phyloP scores from a whole-genome alignment of 2,888 invertebrate species.

The Philonicus albiceps region DNA sequence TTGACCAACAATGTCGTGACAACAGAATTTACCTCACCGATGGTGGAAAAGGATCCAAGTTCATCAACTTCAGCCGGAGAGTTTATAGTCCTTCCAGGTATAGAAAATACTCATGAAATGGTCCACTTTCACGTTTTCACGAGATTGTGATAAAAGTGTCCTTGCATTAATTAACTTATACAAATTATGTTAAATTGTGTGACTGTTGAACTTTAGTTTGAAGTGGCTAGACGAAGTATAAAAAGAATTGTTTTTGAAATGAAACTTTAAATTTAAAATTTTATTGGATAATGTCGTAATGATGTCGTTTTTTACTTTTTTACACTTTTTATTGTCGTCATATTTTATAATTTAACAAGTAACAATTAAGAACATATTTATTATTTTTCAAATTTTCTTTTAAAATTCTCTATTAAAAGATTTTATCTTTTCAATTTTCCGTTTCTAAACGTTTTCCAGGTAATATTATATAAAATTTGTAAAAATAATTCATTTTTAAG shows the following conservation, averaged over 20 bases:
- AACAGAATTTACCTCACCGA: background rate
- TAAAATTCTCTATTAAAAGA: too few relatives aligned
- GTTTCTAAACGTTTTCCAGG: too few relatives aligned
- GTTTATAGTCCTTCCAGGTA: constrained; percentile 47
- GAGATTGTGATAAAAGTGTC: background rate
- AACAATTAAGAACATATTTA: too few relatives aligned
- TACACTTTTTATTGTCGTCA: too few relatives aligned
- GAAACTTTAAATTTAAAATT: background rate
- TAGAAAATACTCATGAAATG: background rate
- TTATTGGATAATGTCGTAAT: too few relatives aligned
- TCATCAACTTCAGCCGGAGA: constrained; percentile 32
- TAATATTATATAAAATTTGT: too few relatives aligned
- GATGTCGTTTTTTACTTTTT: too few relatives aligned
- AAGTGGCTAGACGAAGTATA: background rate
- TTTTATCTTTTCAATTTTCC: too few relatives aligned
- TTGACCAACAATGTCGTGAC: constrained; percentile 41
- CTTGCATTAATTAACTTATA: background rate
- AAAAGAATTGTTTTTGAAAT: background rate
- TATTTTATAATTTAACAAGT: too few relatives aligned
- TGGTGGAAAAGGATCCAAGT: background rate
- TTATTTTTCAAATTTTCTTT: too few relatives aligned
- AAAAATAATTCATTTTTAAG: too few relatives aligned
- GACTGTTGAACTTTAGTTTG: background rate
- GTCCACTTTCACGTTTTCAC: background rate
- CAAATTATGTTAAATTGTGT: background rate